Base-by-base conservation (phyloP, 2,888 invertebrate genomes). In the Buathra laborator region DNA sequence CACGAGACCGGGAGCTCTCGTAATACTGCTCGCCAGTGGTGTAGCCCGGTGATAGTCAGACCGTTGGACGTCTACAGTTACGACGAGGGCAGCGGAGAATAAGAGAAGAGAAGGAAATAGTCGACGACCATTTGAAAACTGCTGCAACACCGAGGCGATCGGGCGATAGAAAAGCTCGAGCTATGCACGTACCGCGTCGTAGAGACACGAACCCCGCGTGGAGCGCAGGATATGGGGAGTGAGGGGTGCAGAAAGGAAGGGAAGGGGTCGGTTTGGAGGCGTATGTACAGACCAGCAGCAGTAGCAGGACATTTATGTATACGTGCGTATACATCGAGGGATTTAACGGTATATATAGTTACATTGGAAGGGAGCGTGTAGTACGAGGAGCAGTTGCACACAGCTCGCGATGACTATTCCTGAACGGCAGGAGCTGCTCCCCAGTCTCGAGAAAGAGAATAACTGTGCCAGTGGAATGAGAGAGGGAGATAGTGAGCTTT, bases 121-220 rank as follows among this genome's bases (percentile, higher is more conserved):
- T 62, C 66, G 29, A 44, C 66, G 29, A 44, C 82, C n/a, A 77
- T 77, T 72, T 32, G 70, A 59, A 82, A 82, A 82, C 51, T 66
- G 76, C 48, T 66, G 37, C 51, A 53, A 37, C 75, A 51, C 53
- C 66, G 19, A 16, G 62, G 14, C 19, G 44, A 48, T 66, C 46
- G 66, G 19, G 24, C 71, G 77, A 68, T 48, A 24, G 46, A 78
- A 48, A 53, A 29, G 7, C 19, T 19, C 53, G 48, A 16, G 51
- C 32, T 46, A 48, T 77, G 77, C 72, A 62, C 37, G 67, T 72
- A 72, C 48, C 29, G 19, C 24, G 37, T 32, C 19, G 46, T 12
- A 37, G 56, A 43, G 71, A 24, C 32, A 6, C 12, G 68, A 48
- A 10, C 46, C 14, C 16, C 10, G 44, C 5, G 9, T 37, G 16